Evolutionary conservation across 2,113 vertebrate genomes (phyloP).

Genomic region (Bubalus kerabau): DNA sequence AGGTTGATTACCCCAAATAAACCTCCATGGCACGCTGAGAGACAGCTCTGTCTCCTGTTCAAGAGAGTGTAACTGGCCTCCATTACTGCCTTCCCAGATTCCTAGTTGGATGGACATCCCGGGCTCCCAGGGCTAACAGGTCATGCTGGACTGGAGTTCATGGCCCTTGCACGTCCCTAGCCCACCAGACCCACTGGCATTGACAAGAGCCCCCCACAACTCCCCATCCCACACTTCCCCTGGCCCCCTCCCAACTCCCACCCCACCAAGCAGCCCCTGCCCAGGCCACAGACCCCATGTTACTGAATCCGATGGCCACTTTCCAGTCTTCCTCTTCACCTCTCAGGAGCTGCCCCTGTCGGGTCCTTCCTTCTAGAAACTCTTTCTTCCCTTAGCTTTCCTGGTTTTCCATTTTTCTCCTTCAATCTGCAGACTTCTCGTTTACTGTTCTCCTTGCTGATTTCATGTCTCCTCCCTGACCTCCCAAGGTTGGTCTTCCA

Average conservation of each 20-base stretch:
- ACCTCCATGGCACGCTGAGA: rapidly evolving
- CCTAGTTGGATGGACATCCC: background rate
- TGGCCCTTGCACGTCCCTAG: rapidly evolving
- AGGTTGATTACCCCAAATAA: background rate
- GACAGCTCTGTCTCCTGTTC: rapidly evolving
- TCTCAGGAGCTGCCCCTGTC: rapidly evolving
- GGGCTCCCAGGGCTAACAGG: background rate
- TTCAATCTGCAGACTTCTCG: rapidly evolving
- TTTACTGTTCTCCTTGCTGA: background rate
- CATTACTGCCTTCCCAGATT: background rate
- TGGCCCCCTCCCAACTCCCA: background rate
- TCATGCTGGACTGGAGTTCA: background rate
- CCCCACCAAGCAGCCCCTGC: background rate
- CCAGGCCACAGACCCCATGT: background rate
- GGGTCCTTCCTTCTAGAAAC: background rate
- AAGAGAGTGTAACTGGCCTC: background rate
- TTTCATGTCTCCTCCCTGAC: background rate
- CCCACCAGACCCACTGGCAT: rapidly evolving
- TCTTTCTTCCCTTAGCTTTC: background rate
- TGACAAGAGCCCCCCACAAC: rapidly evolving
- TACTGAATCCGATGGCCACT: background rate
- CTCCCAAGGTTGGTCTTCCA: background rate
- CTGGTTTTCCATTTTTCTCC: background rate
- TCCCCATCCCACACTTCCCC: background rate
- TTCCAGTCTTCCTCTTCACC: background rate